Conservation (phyloP, 1,140 invertebrate genomes). For the Ectropis grisescens region DNA sequence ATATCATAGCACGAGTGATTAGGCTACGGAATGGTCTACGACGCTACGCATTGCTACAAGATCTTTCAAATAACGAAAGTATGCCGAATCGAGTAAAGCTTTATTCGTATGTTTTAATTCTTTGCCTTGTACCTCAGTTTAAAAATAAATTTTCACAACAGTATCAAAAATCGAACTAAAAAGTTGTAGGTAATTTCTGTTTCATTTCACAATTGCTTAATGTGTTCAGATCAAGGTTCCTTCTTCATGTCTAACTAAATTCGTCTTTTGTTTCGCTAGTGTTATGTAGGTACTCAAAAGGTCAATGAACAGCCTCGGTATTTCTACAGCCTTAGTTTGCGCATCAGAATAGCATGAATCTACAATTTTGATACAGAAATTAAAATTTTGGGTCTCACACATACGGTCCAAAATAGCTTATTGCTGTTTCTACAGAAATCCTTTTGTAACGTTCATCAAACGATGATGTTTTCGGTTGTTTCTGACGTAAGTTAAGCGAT, state of each 20-base stretch:
- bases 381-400: conserved; percentile 20
- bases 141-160: too few relatives aligned
- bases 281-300: conserved; percentile 60
- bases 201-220: too few relatives aligned
- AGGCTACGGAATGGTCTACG: too few relatives aligned
- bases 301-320: conserved; percentile 67
- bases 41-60: too few relatives aligned
- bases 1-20: too few relatives aligned
- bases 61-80: too few relatives aligned
- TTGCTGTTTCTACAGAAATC: conserved; percentile 24
- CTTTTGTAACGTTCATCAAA: conserved; percentile 31
- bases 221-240: conserved; percentile 52
- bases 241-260: conserved; percentile 53
- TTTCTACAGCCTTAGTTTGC: conserved; percentile 47
- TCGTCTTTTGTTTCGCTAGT: conserved; percentile 61
- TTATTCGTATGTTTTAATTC: too few relatives aligned
- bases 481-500: conserved; percentile 24
- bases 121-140: too few relatives aligned
- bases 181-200: not conserved
- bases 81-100: too few relatives aligned
- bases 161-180: too few relatives aligned
- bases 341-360: conserved; percentile 35
- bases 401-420: conserved; percentile 44
- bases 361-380: conserved; percentile 18
- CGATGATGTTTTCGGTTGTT: conserved; percentile 21